These are phyloP conservation scores for Brachionus calyciflorus DNA, from an alignment of 1,140 invertebrate genomes.

Conservation along the genomic window DNA sequence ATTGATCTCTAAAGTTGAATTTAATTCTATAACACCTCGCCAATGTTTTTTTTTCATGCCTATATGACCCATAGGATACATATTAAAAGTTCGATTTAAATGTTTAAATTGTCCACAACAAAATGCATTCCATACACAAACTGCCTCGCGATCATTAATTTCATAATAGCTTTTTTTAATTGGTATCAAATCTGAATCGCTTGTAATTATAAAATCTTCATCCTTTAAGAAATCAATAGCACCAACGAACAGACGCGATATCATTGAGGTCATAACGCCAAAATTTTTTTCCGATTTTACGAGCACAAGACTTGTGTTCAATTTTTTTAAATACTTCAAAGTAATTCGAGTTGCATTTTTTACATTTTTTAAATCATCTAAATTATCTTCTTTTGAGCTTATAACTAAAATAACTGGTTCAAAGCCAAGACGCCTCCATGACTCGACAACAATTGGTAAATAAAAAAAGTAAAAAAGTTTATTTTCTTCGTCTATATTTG, in stretches of 20 bases:
- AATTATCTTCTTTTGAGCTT: not conserved
- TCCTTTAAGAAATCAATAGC: not conserved
- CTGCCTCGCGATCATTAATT: not conserved
- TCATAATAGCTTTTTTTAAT: not conserved
- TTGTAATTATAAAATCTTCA: constrained; percentile 10
- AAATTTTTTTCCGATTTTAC: not conserved
- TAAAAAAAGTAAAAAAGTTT: constrained; percentile 22
- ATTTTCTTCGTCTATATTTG: not conserved
- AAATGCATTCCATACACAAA: constrained; percentile 35
- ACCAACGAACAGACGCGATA: constrained; percentile 21
- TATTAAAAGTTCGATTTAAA: constrained; percentile 36
- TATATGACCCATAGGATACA: constrained; percentile 48
- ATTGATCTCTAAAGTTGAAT: not conserved
- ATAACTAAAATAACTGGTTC: constrained; percentile 7
- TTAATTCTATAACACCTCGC: not conserved
- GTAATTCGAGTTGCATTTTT: not conserved
- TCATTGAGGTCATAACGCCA: not conserved
- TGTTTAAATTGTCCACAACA: constrained; percentile 49
- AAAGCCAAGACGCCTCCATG: constrained; percentile 7
- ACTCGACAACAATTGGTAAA: constrained; percentile 6
- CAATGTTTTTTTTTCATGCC: constrained; percentile 47
- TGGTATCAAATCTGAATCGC: constrained; percentile 29
- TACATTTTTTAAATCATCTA: not conserved
- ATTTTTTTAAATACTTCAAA: not conserved
- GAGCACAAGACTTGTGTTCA: not conserved